Conservation (phyloP, 2,888 invertebrate species). For the Chalcis sispes region DNA sequence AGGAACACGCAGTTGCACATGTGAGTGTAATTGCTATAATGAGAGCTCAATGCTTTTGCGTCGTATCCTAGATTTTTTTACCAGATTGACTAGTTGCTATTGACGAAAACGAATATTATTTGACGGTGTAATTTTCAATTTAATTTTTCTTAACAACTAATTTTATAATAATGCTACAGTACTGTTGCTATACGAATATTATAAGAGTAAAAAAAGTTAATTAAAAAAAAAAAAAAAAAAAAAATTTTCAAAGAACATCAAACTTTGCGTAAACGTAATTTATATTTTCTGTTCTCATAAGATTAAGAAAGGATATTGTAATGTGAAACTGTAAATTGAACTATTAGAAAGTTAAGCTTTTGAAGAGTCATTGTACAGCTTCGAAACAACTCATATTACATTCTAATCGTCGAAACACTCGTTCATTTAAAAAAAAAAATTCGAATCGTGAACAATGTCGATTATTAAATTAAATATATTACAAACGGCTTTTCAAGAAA, state of each 20-base stretch:
- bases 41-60: neutral
- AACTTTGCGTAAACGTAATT: neutral
- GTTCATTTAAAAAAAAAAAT: neutral
- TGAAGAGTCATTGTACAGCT: conserved; percentile 40
- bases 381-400: conserved; percentile 42
- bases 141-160: no score
- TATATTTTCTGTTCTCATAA: conserved; percentile 24
- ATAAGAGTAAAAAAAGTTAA: no score
- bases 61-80: no score
- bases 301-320: conserved; percentile 43
- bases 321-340: conserved; percentile 44
- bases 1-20: neutral
- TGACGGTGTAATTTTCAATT: no score
- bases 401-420: neutral
- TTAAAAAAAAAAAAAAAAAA: no score
- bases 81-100: no score
- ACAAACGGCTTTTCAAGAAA: no score
- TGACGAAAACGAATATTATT: no score
- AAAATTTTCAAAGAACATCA: neutral
- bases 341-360: conserved; percentile 51
- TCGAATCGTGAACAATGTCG: no score
- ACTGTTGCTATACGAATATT: no score
- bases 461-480: no score
- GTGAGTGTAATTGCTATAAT: neutral
- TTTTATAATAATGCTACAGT: no score